Evolutionary conservation across 2,888 invertebrate genomes (phyloP), one percentile per base, ranked within the genome.

Genomic region (Bombylius major): DNA sequence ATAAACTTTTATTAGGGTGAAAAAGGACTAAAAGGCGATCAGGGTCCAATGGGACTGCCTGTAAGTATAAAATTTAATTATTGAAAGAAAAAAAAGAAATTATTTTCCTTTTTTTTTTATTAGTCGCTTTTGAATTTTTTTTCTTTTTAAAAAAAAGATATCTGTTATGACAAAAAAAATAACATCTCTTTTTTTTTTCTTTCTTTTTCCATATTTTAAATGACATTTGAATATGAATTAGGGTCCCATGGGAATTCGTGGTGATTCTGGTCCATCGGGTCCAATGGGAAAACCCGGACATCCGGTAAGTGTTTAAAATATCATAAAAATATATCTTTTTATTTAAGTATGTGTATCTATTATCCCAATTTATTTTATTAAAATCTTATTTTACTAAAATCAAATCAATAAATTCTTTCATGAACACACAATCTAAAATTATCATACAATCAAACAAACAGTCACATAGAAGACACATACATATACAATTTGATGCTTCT

Each of bases 11-110:
- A 61, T 52, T 65, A 72, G 72, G 70, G 72, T 61, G 73, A 73
- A 46, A 73, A 70, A 62, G 73, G 70, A 52, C 64, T 65, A 58
- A 74, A 73, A 61, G 74, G 74, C 48, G 73, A 75, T 65, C 71
- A 70, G 60, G 96, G 96, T 64, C 94, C 94, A 55, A 95, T 95
- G 92, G 96, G 95, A 67, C 78, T 96, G 69, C 95, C 95, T 72
- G 94, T 94, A 81, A 84, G 88, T 86, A 68, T 64, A 55, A 53
- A 23, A 51, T 54, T 54, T 54, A 52, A 57, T 50, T 14, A 51
- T 60, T 50, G 50, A 46, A 48, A 53, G 51, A 49, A 46, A 48
- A 53, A 53, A 49, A 42, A 47, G 44, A 51, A 23, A 23, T 23
- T 23, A 23, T 1, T 23, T 23, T 23, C 23, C 3, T 23, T 23